Evolutionary conservation across 1,140 invertebrate species (phyloP).

Genomic region (Lepidurus arcticus): DNA sequence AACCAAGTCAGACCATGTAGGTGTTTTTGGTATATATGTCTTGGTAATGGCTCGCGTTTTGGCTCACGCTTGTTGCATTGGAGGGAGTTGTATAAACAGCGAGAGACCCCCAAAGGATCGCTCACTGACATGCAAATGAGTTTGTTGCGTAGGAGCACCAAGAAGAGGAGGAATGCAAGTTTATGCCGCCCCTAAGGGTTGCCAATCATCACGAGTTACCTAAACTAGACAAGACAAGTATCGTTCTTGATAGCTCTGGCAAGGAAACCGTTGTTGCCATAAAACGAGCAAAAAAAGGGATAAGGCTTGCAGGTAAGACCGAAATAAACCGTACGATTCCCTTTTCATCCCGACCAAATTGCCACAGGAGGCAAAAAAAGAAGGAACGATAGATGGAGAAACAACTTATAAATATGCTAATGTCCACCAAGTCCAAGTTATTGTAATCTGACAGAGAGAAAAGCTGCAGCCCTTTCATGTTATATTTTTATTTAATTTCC

Average conservation of each 20-base stretch:
- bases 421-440: neutral
- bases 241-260: conserved; percentile 15
- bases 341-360: neutral
- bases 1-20: neutral
- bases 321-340: neutral
- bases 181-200: neutral
- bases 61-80: neutral
- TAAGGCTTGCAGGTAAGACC: neutral
- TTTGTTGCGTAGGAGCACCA: neutral
- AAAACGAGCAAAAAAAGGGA: neutral
- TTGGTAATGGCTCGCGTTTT: neutral
- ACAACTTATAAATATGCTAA: conserved; percentile 4
- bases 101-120: neutral
- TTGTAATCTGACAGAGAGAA: neutral
- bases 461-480: neutral
- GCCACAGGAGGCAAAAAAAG: neutral
- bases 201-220: conserved; percentile 18
- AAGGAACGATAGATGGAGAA: neutral
- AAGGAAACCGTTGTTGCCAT: conserved; percentile 14
- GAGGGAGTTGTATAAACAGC: neutral
- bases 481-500: neutral
- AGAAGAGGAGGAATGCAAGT: neutral
- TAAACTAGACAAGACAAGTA: conserved; percentile 8
- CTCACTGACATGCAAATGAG: conserved; percentile 10
- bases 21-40: neutral